Percentiles rank a stretch among this genome's conserved stretches.
Evolutionary conservation across 2,888 invertebrate species (phyloP).

Genomic region (Trissolcus brochymenae): DNA sequence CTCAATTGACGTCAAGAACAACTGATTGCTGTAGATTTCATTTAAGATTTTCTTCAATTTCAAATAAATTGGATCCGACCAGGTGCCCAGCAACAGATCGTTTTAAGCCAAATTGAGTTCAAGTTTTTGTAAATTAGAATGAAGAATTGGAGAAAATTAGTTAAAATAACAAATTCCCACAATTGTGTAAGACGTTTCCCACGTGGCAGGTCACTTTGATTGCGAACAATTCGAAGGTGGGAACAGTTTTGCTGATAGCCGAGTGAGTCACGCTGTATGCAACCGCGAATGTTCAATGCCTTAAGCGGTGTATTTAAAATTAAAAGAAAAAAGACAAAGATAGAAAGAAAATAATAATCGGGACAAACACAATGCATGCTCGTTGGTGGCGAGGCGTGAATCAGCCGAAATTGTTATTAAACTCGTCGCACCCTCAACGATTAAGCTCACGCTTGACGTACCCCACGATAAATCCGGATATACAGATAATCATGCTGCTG

Average conservation of each 20-base stretch:
- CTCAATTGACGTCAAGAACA: not conserved
- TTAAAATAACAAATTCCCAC: conserved; percentile 14
- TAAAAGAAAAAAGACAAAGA: conserved; percentile 5
- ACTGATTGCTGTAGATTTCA: no score
- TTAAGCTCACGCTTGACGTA: conserved; percentile 63
- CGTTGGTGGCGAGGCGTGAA: conserved; percentile 5
- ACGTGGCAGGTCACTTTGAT: conserved; percentile 37
- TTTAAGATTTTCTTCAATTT: not conserved
- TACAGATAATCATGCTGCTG: conserved; percentile 72
- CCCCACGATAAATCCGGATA: conserved; percentile 75
- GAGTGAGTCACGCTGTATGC: conserved; percentile 41
- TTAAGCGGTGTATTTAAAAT: conserved; percentile 24
- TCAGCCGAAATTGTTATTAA: conserved; percentile 19
- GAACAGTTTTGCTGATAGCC: conserved; percentile 26
- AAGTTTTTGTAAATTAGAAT: not conserved
- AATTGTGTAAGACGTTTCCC: conserved; percentile 42
- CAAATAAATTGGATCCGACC: not conserved
- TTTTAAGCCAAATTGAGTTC: not conserved
- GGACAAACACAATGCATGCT: not conserved
- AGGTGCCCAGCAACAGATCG: not conserved
- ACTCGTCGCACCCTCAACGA: conserved; percentile 11
- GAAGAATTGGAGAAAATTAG: not conserved
- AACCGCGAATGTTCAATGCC: conserved; percentile 18
- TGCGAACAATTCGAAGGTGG: conserved; percentile 45
- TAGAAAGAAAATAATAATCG: conserved; percentile 1